These are phyloP conservation scores for Heteronetta atricapilla DNA, from an alignment of 2,113 vertebrate species.

Conservation along the genomic window DNA sequence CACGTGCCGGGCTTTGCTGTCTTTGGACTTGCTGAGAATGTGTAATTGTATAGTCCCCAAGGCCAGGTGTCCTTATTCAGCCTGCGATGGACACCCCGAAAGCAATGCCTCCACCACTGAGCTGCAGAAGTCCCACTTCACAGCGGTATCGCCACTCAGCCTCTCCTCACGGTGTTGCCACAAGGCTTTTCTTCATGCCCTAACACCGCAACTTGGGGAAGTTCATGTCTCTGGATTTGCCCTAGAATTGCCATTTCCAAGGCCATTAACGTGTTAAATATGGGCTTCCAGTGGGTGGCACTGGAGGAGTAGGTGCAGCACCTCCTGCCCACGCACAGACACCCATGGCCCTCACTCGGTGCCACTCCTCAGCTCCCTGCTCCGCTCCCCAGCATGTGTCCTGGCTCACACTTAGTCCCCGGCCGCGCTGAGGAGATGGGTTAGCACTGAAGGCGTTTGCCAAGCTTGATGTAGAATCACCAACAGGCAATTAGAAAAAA, in stretches of 20 bases:
- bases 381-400: not conserved
- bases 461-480: not conserved
- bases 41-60: not conserved
- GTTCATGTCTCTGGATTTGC: not conserved
- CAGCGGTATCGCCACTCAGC: not conserved
- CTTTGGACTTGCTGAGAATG: not conserved
- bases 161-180: not conserved
- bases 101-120: accelerated
- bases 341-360: not conserved
- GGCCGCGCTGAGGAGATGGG: not conserved
- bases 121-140: not conserved
- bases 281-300: not conserved
- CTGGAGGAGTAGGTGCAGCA: not conserved
- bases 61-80: not conserved
- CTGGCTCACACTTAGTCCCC: not conserved
- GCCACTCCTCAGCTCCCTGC: not conserved
- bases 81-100: not conserved
- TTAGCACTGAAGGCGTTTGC: not conserved
- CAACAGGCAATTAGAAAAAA: not conserved
- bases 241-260: not conserved
- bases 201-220: not conserved
- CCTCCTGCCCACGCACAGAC: not conserved
- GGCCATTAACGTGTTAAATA: not conserved
- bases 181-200: not conserved
- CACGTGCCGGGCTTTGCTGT: not conserved